Conservation (phyloP, 2,797 vertebrate genomes). For the Xiphorhynchus erythropygius region DNA sequence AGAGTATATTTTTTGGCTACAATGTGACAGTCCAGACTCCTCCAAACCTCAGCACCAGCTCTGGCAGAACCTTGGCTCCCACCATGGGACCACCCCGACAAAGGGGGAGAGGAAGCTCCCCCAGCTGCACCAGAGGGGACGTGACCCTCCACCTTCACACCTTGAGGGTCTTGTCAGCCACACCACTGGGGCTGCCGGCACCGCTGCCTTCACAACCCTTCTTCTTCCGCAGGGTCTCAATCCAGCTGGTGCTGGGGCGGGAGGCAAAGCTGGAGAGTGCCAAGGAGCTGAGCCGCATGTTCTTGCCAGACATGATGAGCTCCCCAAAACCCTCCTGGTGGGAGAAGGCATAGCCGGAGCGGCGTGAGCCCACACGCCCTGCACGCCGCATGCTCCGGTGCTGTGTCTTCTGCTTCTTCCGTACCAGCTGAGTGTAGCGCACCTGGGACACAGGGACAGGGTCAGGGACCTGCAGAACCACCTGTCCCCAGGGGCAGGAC, state of each 20-base stretch:
- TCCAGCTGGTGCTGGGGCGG: conserved; percentile 87
- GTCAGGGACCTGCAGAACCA: neutral
- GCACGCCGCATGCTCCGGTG: conserved; percentile 73
- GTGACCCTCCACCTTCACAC: conserved; percentile 45
- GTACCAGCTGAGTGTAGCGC: conserved; percentile 89
- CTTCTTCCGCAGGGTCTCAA: conserved; percentile 89
- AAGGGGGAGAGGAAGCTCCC: neutral
- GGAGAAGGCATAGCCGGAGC: conserved; percentile 92
- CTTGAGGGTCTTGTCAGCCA: conserved; percentile 26
- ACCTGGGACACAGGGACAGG: conserved; percentile 76
- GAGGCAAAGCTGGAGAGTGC: conserved; percentile 84
- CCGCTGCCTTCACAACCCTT: conserved; percentile 52
- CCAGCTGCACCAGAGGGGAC: neutral
- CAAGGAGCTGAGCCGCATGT: conserved; percentile 91
- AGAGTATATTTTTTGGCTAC: neutral
- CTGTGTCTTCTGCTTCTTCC: conserved; percentile 87
- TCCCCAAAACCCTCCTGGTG: conserved; percentile 96
- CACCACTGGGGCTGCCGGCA: conserved; percentile 64
- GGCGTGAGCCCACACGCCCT: conserved; percentile 79
- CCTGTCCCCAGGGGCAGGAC: too few species aligned
- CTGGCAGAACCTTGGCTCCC: neutral
- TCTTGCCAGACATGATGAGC: conserved; percentile 94
- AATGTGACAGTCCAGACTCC: neutral
- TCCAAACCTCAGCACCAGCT: neutral
- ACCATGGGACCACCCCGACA: accelerated